Evolutionary conservation across 1,140 invertebrate genomes (phyloP).

Genomic region (Drosophila micromelanica): DNA sequence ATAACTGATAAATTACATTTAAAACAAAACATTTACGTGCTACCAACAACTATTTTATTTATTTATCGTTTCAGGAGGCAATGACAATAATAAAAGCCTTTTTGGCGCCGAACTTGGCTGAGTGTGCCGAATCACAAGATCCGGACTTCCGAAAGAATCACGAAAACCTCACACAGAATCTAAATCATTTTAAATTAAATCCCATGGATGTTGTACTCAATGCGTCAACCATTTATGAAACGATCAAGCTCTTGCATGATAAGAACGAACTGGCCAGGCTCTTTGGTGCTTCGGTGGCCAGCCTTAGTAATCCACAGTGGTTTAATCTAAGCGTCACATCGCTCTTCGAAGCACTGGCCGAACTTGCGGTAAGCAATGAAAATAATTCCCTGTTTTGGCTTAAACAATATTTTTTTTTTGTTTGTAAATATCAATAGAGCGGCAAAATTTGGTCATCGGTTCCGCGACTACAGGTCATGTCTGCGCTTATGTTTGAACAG

Average conservation of each 20-base stretch:
- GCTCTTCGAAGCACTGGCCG: constrained; percentile 38
- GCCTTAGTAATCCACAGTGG: constrained; percentile 26
- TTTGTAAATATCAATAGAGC: background rate
- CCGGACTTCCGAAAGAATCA: constrained; percentile 32
- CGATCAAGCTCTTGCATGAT: constrained; percentile 40
- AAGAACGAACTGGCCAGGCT: constrained; percentile 31
- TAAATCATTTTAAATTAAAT: constrained; percentile 24
- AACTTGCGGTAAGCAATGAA: constrained; percentile 26
- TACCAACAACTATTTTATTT: background rate
- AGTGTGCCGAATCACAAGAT: constrained; percentile 34
- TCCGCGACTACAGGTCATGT: constrained; percentile 37
- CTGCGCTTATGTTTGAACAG: constrained; percentile 43
- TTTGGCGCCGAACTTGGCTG: constrained; percentile 6
- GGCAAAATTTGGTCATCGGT: background rate
- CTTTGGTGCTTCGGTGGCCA: constrained; percentile 11
- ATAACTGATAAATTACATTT: too few species aligned
- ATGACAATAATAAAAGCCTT: constrained; percentile 36
- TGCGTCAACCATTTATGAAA: constrained; percentile 37
- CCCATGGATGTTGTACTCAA: constrained; percentile 23
- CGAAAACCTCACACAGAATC: constrained; percentile 32
- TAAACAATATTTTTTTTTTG: background rate
- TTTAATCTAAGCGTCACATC: constrained; percentile 29
- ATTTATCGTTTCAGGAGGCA: constrained; percentile 7
- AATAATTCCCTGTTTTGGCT: too few species aligned
- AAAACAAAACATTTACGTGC: too few species aligned